Evolutionary conservation across 2,797 vertebrate species (phyloP).

Genomic region (Manis pentadactyla): DNA sequence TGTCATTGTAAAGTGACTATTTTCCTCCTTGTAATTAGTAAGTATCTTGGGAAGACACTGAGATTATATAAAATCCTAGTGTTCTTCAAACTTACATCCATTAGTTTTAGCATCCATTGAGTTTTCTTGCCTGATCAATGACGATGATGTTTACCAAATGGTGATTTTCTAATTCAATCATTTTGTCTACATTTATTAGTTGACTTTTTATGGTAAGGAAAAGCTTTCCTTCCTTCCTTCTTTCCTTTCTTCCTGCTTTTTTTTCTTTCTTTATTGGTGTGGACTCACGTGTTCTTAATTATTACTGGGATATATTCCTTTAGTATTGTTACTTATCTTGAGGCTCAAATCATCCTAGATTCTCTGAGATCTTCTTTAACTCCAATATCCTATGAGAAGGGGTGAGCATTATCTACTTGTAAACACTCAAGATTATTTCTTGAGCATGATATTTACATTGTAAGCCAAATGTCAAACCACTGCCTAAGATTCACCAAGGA

Average conservation of each 20-base stretch:
- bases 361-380: constrained; percentile 16
- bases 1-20: not conserved
- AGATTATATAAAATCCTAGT: not conserved
- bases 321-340: constrained; percentile 3
- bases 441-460: not conserved
- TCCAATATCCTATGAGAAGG: not conserved
- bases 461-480: constrained; percentile 11
- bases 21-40: not conserved
- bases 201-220: not conserved
- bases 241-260: not conserved
- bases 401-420: not conserved
- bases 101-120: not conserved
- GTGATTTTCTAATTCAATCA: not conserved
- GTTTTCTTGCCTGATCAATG: not conserved
- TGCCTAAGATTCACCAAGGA: constrained; percentile 38
- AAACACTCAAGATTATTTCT: not conserved
- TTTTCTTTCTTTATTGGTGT: not conserved
- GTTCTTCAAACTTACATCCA: not conserved
- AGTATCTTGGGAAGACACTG: not conserved
- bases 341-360: not conserved
- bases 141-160: not conserved
- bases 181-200: not conserved
- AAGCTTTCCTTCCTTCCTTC: not conserved
- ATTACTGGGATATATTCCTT: not conserved
- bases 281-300: not conserved